Percentiles rank a stretch among this genome's conserved stretches.
Conservation (phyloP, 2,888 invertebrate genomes). For the Drosophila prostipennis region DNA sequence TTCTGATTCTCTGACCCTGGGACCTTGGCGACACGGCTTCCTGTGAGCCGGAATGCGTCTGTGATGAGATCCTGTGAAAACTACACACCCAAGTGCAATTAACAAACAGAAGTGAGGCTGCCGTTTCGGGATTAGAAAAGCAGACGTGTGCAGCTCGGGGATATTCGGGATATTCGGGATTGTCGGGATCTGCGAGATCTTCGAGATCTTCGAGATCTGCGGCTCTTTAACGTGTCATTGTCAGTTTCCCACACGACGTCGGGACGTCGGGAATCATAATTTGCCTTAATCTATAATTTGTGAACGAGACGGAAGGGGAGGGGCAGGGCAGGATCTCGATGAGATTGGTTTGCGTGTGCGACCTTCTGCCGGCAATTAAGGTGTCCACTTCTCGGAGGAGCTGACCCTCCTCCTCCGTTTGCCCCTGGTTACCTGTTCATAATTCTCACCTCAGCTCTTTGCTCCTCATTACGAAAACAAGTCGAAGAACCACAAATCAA, state of each 20-base stretch:
- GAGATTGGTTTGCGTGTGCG: conserved; percentile 33
- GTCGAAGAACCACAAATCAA: conserved; percentile 56
- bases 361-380: conserved; percentile 49
- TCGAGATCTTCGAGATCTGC: conserved; percentile 19
- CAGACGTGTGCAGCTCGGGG: conserved; percentile 24
- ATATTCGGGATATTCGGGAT: conserved; percentile 12
- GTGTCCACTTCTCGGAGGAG: conserved; percentile 37
- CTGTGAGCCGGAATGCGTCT: conserved; percentile 58
- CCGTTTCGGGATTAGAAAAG: conserved; percentile 49
- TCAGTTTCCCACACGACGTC: conserved; percentile 36
- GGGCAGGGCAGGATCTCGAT: conserved; percentile 1
- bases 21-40: conserved; percentile 50
- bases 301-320: conserved; percentile 7
- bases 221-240: conserved; percentile 41
- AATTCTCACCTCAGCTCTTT: conserved; percentile 37
- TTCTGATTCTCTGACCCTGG: conserved; percentile 35
- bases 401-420: not conserved
- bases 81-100: conserved; percentile 76
- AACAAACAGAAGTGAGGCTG: conserved; percentile 79
- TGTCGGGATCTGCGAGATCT: conserved; percentile 44
- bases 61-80: conserved; percentile 80
- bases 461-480: conserved; percentile 47
- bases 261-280: conserved; percentile 56
- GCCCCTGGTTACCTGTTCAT: conserved; percentile 18
- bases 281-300: conserved; percentile 62